Percentiles rank a stretch among this genome's conserved stretches.
Evolutionary conservation across 2,888 invertebrate genomes (phyloP).

Genomic region (Heteromurus nitidus): DNA sequence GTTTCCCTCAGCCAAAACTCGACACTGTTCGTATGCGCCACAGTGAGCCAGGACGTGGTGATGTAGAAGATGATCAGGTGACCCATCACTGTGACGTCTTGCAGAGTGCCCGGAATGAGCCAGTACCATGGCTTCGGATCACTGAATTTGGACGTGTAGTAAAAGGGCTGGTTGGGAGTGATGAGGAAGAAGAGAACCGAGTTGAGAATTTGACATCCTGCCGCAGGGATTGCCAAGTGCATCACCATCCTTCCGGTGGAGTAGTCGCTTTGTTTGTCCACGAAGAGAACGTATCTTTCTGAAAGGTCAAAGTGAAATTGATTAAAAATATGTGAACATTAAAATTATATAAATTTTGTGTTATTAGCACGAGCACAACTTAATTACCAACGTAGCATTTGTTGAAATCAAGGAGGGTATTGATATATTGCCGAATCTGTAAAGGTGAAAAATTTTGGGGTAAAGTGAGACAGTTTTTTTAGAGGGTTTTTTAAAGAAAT

Average conservation of each 20-base stretch:
- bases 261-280: conserved; percentile 10
- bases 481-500: neutral
- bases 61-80: conserved; percentile 37
- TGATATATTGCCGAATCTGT: conserved; percentile 54
- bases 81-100: conserved; percentile 45
- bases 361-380: neutral
- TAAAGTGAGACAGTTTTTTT: too few relatives aligned
- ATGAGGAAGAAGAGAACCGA: conserved; percentile 46
- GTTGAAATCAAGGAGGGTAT: conserved; percentile 46
- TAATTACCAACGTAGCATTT: conserved; percentile 46
- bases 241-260: conserved; percentile 3
- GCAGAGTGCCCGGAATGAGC: conserved; percentile 51
- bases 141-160: conserved; percentile 30
- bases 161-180: conserved; percentile 27
- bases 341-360: neutral
- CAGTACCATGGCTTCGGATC: conserved; percentile 50
- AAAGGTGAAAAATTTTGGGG: neutral
- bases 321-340: neutral
- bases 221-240: conserved; percentile 33
- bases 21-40: conserved; percentile 47
- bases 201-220: conserved; percentile 31
- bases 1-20: conserved; percentile 60
- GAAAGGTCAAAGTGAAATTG: neutral
- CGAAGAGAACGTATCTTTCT: conserved; percentile 14
- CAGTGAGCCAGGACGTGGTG: conserved; percentile 36